phyloP scores from a whole-genome alignment of 1,140 invertebrate species.

The Lordiphosa mommai region DNA sequence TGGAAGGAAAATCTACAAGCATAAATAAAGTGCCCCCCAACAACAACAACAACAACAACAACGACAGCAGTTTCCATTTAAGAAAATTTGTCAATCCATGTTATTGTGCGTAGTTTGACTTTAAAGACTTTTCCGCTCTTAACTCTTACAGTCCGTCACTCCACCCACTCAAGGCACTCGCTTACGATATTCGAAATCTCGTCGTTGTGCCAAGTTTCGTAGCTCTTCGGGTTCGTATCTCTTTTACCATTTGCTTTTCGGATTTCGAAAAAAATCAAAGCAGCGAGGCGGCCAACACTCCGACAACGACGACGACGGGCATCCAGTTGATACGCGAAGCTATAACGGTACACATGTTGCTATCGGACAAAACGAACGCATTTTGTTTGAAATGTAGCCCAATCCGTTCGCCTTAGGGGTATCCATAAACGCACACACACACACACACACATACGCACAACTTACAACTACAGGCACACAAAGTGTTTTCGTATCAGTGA shows the following conservation, averaged over 20 bases:
- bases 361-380: conserved; percentile 50
- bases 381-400: conserved; percentile 65
- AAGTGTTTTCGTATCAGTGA: conserved; percentile 26
- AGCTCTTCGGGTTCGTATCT: conserved; percentile 16
- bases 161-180: not conserved
- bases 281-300: conserved; percentile 17
- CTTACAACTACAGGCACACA: conserved; percentile 7
- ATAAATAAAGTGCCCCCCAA: conserved; percentile 27
- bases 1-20: conserved; percentile 42
- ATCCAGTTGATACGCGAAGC: conserved; percentile 74
- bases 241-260: conserved; percentile 13
- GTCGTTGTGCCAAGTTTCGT: conserved; percentile 37
- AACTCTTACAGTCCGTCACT: not conserved
- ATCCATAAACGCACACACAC: conserved; percentile 33
- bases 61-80: not conserved
- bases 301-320: conserved; percentile 32
- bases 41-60: not conserved
- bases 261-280: conserved; percentile 47
- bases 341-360: conserved; percentile 74
- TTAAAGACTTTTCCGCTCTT: conserved; percentile 19
- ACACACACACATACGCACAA: conserved; percentile 6
- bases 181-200: conserved; percentile 23
- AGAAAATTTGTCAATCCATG: conserved; percentile 36
- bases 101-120: conserved; percentile 19
- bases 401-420: conserved; percentile 64